Conservation (phyloP, 2,797 vertebrate species). For the Mormyrops attenuatus region DNA sequence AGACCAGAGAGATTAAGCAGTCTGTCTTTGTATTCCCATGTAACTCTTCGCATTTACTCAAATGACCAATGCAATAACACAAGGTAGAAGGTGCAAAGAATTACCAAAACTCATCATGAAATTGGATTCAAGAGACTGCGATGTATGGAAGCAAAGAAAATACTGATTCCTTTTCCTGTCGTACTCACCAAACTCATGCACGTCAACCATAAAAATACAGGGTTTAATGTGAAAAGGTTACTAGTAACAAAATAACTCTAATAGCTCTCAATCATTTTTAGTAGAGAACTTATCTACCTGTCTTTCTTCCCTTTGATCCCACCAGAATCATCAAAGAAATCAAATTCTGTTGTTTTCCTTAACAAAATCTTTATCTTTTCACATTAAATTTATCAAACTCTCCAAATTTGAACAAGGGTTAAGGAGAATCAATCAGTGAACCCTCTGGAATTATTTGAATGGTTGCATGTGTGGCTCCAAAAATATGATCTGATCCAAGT, state of each 20-base stretch:
- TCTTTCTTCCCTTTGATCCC: neutral
- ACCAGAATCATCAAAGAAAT: neutral
- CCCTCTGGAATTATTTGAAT: neutral
- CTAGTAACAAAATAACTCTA: neutral
- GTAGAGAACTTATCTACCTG: neutral
- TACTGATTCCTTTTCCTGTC: too few species aligned
- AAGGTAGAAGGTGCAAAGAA: too few species aligned
- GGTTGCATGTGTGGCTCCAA: neutral
- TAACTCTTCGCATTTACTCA: too few species aligned
- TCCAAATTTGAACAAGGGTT: neutral
- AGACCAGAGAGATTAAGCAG: too few species aligned
- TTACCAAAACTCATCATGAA: too few species aligned
- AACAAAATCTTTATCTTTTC: neutral
- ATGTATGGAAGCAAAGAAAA: too few species aligned
- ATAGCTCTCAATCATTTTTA: neutral
- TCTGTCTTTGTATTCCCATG: too few species aligned
- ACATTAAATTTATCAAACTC: neutral
- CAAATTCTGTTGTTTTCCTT: neutral
- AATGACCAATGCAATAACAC: too few species aligned
- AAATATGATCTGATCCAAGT: neutral
- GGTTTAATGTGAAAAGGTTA: neutral
- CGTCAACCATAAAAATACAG: neutral
- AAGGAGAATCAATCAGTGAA: neutral
- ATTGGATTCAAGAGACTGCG: too few species aligned
- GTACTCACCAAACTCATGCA: too few species aligned